Conservation (phyloP, 2,113 vertebrate species). For the Ictalurus furcatus region DNA sequence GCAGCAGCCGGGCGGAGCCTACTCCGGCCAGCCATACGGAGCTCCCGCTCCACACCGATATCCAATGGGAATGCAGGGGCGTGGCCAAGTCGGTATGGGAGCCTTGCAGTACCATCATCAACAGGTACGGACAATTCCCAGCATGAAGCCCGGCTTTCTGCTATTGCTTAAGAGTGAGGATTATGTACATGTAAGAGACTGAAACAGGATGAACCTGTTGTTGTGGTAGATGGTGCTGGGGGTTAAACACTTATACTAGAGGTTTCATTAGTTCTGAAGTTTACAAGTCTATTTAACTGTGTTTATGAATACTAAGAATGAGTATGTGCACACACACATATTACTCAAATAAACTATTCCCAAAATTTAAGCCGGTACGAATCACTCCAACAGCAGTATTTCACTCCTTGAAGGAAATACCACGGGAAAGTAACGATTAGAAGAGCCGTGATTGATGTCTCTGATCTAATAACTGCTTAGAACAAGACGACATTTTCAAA, state of each 20-base stretch:
- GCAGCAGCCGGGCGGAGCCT: constrained; percentile 76
- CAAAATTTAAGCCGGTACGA: too few species aligned
- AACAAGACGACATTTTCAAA: background rate
- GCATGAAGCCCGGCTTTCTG: background rate
- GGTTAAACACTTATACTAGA: background rate
- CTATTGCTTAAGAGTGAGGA: background rate
- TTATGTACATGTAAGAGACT: background rate
- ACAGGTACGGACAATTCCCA: constrained; percentile 74
- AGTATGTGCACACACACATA: too few species aligned
- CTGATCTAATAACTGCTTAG: background rate
- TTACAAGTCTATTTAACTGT: background rate
- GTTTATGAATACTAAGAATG: background rate
- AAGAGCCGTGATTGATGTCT: background rate
- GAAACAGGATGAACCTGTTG: background rate
- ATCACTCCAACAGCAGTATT: background rate
- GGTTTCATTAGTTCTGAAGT: background rate
- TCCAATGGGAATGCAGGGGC: constrained; percentile 82
- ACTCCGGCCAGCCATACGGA: constrained; percentile 82
- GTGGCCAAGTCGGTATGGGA: constrained; percentile 81
- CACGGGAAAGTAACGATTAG: background rate
- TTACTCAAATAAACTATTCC: too few species aligned
- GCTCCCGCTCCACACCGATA: constrained; percentile 85
- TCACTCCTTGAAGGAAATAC: background rate
- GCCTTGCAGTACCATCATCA: constrained; percentile 91
- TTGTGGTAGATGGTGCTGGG: background rate